Evolutionary conservation across 1,140 invertebrate genomes (phyloP).

Genomic region (Tigriopus japonicus): DNA sequence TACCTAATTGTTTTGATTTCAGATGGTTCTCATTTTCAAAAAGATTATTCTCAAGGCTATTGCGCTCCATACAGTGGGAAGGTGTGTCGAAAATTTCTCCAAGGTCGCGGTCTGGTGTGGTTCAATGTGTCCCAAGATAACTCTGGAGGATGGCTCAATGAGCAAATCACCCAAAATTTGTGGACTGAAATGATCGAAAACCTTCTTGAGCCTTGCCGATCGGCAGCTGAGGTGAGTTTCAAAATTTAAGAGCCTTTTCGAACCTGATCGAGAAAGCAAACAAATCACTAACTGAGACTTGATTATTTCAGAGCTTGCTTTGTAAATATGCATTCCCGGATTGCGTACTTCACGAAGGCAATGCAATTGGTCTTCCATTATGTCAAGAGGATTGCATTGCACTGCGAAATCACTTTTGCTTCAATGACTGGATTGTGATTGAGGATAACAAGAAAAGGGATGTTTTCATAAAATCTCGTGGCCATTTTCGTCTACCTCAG

Average conservation of each 20-base stretch:
- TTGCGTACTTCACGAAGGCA: neutral
- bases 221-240: constrained; percentile 43
- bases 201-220: constrained; percentile 56
- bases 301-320: neutral
- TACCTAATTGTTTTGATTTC: too few species aligned
- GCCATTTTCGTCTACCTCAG: constrained; percentile 6
- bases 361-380: neutral
- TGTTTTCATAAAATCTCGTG: neutral
- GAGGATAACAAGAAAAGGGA: neutral
- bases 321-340: constrained; percentile 8
- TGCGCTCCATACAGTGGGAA: constrained; percentile 74
- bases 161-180: constrained; percentile 54
- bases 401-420: constrained; percentile 1
- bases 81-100: constrained; percentile 59
- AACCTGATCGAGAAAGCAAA: too few species aligned
- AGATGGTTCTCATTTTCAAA: neutral
- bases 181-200: constrained; percentile 66
- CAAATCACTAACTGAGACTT: too few species aligned
- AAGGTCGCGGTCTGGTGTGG: constrained; percentile 50
- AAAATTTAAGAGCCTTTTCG: too few species aligned
- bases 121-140: constrained; percentile 43
- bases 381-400: constrained; percentile 12
- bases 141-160: constrained; percentile 53
- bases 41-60: constrained; percentile 33
- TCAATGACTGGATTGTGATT: neutral